Evolutionary conservation across 92 coral and sea anemone species (phyloP).

Genomic region (Desmophyllum pertusum): DNA sequence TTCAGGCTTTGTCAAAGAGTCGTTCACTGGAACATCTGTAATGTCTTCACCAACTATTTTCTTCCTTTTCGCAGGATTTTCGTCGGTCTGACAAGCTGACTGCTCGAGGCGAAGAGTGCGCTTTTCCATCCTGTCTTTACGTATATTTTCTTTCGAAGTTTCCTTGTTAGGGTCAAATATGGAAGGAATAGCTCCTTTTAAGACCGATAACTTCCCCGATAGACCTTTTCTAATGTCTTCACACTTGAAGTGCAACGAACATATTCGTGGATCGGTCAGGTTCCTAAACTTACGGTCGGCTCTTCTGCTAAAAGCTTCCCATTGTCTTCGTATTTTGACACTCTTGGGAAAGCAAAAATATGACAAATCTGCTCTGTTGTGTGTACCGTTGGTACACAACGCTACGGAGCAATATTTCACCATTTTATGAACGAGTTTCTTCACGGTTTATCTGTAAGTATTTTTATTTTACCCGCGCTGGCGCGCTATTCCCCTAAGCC

Average conservation of each 20-base stretch:
- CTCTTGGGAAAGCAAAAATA: slow-evolving; percentile 38
- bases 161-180: slow-evolving; percentile 32
- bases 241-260: slow-evolving; percentile 35
- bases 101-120: slow-evolving; percentile 41
- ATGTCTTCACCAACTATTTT: slow-evolving; percentile 25
- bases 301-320: slow-evolving; percentile 52
- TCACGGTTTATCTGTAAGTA: slow-evolving; percentile 22
- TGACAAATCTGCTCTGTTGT: slow-evolving; percentile 49
- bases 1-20: slow-evolving; percentile 19
- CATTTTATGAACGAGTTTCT: slow-evolving; percentile 41
- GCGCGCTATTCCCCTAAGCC: slow-evolving; percentile 26
- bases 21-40: slow-evolving; percentile 20
- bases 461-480: slow-evolving; percentile 17
- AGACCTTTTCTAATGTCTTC: slow-evolving; percentile 21
- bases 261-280: slow-evolving; percentile 28
- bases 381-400: slow-evolving; percentile 51
- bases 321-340: slow-evolving; percentile 34
- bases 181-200: slow-evolving; percentile 45
- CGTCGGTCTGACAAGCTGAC: slow-evolving; percentile 45
- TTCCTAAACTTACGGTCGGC: slow-evolving; percentile 46
- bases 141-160: slow-evolving; percentile 35
- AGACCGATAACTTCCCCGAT: slow-evolving; percentile 28
- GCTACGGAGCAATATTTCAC: slow-evolving; percentile 53
- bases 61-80: slow-evolving; percentile 46
- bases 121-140: slow-evolving; percentile 41